Evolutionary conservation across 2,797 vertebrate genomes (phyloP), one percentile per base, ranked within the genome.

Genomic region (Halcyon leucocephala): DNA sequence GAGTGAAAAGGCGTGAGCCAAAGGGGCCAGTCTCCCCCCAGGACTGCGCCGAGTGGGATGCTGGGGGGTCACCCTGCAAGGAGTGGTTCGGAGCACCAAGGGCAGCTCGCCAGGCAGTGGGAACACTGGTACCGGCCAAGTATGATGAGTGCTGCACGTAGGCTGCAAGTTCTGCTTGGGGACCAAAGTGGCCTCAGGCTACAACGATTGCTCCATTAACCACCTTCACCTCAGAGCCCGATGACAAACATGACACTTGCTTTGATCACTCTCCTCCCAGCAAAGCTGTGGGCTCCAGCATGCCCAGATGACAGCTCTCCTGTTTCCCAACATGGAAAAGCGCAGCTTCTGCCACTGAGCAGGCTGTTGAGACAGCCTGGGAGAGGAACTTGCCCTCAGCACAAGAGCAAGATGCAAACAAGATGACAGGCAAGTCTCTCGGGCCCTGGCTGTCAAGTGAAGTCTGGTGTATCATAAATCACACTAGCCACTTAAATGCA

Each of bases 201-300:
- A 7, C 0, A 0, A 37, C 0, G 0, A 60, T 48, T 48, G 67
- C 73, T 82, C 46, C 66, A 52, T 13, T 58, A 60, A 58, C 73
- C 19, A 16, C 35, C n/a, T 10, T 37, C 64, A 33, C 29, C 31
- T 8, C 22, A 1, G 0, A 49, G 41, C 57, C 65, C 1, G 1
- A n/a, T 18, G 46, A 49, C 39, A 11, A 49, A 1, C 2, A 6
- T 1, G 46, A 52, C 0, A 0, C 42, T 64, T 9, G 54, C 72
- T 71, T 39, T 37, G 15, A 71, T 55, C 24, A 1, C 9, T 18
- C 6, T 1, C n/a, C 48, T 58, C 29, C 57, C 58, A 67, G 58
- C n/a, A n/a, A 62, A 80, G 19, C 67, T 15, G 26, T 11, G 8
- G 52, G 1, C 3, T 51, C 35, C 12, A 9, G 28, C 35, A 37